These are phyloP conservation scores for Saccopteryx leptura DNA, from an alignment of 2,113 vertebrate genomes.

Conservation along the genomic window DNA sequence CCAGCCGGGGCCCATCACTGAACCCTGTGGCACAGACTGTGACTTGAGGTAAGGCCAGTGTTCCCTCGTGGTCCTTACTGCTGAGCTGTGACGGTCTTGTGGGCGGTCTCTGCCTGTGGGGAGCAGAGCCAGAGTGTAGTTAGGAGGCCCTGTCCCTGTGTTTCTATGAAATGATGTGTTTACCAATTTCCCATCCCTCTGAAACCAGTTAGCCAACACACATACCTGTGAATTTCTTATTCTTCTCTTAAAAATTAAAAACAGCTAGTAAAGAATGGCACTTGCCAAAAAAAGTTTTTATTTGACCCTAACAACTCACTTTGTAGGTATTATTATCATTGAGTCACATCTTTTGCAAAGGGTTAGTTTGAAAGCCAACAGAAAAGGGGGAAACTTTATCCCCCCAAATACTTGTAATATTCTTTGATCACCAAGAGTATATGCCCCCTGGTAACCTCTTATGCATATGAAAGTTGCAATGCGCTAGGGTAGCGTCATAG, in stretches of 20 bases:
- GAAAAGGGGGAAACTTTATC: neutral
- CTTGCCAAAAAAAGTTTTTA: neutral
- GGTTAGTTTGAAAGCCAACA: neutral
- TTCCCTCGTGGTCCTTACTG: neutral
- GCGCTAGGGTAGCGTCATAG: neutral
- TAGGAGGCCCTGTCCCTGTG: neutral
- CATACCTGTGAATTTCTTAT: neutral
- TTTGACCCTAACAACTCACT: neutral
- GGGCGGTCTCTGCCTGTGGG: neutral
- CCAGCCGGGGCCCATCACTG: slow-evolving; percentile 91
- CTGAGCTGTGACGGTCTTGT: neutral
- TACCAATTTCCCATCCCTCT: neutral
- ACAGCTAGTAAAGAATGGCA: neutral
- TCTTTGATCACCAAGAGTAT: neutral
- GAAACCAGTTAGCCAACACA: neutral
- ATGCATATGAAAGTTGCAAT: neutral
- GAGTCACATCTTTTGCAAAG: neutral
- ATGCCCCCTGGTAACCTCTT: neutral
- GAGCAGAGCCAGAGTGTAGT: neutral
- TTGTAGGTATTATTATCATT: neutral
- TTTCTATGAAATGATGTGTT: neutral
- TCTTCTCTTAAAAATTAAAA: slow-evolving; percentile 46
- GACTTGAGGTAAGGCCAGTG: slow-evolving; percentile 93
- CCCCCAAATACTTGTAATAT: neutral
- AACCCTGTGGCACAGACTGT: slow-evolving; percentile 95